Evolutionary conservation across 2,888 invertebrate genomes (phyloP), one percentile per base, ranked within the genome.

Genomic region (Zootermopsis nevadensis): DNA sequence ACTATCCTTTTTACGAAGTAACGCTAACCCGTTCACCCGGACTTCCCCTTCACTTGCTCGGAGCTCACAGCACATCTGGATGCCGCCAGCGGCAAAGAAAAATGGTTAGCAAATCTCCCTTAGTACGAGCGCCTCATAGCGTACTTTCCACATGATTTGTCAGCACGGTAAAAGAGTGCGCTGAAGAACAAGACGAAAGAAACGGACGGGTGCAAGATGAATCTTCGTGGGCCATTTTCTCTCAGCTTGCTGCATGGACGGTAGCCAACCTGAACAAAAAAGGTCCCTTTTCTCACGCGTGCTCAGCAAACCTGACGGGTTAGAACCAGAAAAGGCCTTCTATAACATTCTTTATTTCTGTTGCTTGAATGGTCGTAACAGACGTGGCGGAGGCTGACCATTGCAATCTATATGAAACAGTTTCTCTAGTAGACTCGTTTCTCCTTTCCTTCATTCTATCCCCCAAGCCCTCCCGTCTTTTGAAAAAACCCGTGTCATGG

Each of bases 121-220:
- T 8, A 42, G 74, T n/a, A 42, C 35, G 31, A n/a, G 35, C 42
- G 19, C 8, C 74, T 35, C 35, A n/a, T 8, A n/a, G 24, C 38
- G 42, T 38, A 33, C 42, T 38, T 74, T 74, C 74, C 74, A 27
- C 35, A n/a, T 74, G 74, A 74, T 74, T 74, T 74, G 74, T 74
- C 74, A n/a, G 24, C 24, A 22, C 2, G 42, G 22, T 24, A n/a
- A n/a, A 27, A 24, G 2, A 33, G 69, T 6, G 22, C 19, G 33
- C 1, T 35, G 15, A 33, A 72, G 35, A 74, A 38, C 15, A 33
- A 33, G 33, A 66, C 69, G 6, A 66, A 66, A 19, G 48, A 48
- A 48, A 60, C 60, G 27, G 27, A 60, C 60, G n/a, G 60, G n/a
- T 60, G 27, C 8, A 60, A 69, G 33, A 69, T 19, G 74, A 74